Evolutionary conservation across 2,888 invertebrate species (phyloP).

Genomic region (Cephus nigrinus): DNA sequence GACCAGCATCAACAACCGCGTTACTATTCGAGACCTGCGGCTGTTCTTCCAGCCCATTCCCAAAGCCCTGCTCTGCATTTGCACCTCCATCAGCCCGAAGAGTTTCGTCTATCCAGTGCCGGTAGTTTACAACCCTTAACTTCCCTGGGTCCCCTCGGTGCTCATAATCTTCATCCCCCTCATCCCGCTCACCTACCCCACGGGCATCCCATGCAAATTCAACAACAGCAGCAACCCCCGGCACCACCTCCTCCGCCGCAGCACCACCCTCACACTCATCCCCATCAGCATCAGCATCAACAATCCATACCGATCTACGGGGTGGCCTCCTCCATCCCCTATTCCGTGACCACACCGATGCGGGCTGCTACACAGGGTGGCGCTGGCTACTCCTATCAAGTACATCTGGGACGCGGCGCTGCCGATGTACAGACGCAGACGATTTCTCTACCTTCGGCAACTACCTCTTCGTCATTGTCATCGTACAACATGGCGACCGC

Average conservation of each 20-base stretch:
- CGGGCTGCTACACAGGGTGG: constrained; percentile 20
- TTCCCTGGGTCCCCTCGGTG: constrained; percentile 13
- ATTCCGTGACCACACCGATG: constrained; percentile 10
- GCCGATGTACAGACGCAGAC: constrained; percentile 55
- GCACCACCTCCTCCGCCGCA: constrained; percentile 52
- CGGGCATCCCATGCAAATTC: constrained; percentile 43
- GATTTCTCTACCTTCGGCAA: constrained; percentile 34
- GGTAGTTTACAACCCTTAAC: constrained; percentile 16
- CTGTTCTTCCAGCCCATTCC: constrained; percentile 29
- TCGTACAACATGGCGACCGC: constrained; percentile 27
- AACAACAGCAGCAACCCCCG: constrained; percentile 37
- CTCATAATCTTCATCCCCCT: constrained; percentile 9
- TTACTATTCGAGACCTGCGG: constrained; percentile 49
- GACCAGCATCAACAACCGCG: constrained; percentile 32
- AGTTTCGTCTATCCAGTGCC: constrained; percentile 16
- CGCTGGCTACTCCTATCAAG: constrained; percentile 36
- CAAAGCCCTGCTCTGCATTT: constrained; percentile 53
- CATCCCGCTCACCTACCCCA: constrained; percentile 29
- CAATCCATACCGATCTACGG: constrained; percentile 53
- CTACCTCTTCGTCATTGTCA: constrained; percentile 46
- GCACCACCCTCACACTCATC: constrained; percentile 27
- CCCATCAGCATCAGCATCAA: constrained; percentile 6
- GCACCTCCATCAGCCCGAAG: constrained; percentile 51
- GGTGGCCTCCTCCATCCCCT: constrained; percentile 37
- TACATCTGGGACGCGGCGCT: constrained; percentile 34